Percentiles rank a stretch among this genome's conserved stretches.
phyloP scores from a whole-genome alignment of 2,113 vertebrate genomes.

The Spea bombifrons region DNA sequence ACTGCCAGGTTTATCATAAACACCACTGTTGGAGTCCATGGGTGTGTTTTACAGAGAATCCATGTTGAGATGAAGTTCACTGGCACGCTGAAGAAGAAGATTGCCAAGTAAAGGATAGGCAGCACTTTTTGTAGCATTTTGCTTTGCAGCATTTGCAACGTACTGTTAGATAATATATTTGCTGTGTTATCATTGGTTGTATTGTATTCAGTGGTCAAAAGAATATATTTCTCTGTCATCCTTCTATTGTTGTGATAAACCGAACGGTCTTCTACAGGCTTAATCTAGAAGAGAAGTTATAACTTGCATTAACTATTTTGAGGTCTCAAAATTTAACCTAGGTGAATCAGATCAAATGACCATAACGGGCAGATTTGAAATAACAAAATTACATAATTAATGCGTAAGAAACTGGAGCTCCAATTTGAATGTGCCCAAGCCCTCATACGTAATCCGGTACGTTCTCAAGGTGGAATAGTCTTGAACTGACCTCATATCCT shows the following conservation, averaged over 20 bases:
- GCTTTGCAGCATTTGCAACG: conserved; percentile 39
- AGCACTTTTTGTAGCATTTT: neutral
- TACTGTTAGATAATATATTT: neutral
- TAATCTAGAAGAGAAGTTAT: no score
- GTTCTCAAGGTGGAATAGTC: no score
- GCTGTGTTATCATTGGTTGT: neutral
- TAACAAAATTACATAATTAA: no score
- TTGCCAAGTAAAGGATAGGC: conserved; percentile 40
- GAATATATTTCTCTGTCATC: neutral
- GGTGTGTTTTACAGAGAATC: conserved; percentile 34
- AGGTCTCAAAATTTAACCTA: no score
- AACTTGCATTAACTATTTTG: no score
- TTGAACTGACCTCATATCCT: no score
- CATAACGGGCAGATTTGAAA: no score
- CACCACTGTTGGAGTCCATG: conserved; percentile 36
- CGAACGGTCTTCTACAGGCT: no score
- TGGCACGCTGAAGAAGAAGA: conserved; percentile 51
- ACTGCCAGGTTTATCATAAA: conserved; percentile 43
- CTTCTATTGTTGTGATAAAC: neutral
- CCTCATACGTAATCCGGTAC: no score
- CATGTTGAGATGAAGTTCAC: conserved; percentile 45
- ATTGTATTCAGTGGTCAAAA: neutral
- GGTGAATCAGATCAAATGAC: no score
- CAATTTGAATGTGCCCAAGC: no score
- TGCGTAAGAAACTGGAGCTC: no score